These are phyloP conservation scores for Todiramphus chloris DNA, from an alignment of 2,113 vertebrate species.

Conservation along the genomic window DNA sequence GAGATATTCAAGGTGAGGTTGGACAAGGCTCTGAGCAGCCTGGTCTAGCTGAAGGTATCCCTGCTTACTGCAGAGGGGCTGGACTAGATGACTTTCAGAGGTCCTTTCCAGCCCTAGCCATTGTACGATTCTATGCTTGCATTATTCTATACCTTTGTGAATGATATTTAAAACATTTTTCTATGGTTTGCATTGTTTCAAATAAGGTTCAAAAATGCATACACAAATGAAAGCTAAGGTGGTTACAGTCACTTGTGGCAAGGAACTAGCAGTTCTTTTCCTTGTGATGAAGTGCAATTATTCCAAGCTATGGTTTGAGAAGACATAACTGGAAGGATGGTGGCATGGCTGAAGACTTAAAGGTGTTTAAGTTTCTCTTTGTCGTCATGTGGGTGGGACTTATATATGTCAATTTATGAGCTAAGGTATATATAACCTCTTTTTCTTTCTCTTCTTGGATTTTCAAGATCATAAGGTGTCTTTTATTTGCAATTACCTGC, in stretches of 20 bases:
- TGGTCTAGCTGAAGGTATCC: no score
- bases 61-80: no score
- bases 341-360: neutral
- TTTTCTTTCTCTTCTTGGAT: neutral
- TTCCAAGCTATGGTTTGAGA: neutral
- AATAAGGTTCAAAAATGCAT: neutral
- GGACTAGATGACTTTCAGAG: no score
- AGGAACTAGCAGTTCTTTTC: neutral
- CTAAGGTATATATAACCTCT: neutral
- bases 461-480: neutral
- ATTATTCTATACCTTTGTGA: neutral
- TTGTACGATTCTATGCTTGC: neutral
- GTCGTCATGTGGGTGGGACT: neutral
- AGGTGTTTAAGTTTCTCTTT: neutral
- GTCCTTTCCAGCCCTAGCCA: no score
- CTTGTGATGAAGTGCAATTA: neutral
- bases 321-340: neutral
- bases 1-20: no score
- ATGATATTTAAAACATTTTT: neutral
- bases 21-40: no score
- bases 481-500: constrained; percentile 31
- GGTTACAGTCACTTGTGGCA: neutral
- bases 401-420: neutral
- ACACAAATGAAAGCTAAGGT: neutral
- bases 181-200: neutral